Conservation (phyloP, 1,140 invertebrate species). For the Conus betulinus region DNA sequence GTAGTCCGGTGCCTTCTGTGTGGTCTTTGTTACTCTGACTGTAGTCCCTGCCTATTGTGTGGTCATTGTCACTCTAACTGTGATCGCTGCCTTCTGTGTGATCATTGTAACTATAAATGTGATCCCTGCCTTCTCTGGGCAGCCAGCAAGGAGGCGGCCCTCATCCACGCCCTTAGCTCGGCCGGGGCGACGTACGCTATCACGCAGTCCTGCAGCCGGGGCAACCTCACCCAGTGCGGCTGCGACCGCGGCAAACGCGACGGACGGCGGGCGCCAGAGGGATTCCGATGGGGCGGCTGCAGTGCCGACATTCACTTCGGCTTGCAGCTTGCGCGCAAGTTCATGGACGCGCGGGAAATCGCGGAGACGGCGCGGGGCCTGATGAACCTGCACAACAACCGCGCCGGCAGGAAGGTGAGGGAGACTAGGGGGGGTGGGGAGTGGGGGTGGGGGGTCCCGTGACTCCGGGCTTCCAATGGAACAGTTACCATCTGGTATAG, state of each 20-base stretch:
- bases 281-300: constrained; percentile 76
- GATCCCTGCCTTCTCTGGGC: constrained; percentile 44
- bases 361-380: constrained; percentile 84
- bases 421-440: neutral
- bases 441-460: no score
- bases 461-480: no score
- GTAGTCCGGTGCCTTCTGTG: no score
- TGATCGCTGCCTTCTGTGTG: no score
- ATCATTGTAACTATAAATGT: no score
- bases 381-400: constrained; percentile 97
- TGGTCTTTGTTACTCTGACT: no score
- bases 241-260: constrained; percentile 78
- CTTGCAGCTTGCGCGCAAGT: constrained; percentile 77
- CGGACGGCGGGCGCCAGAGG: constrained; percentile 40
- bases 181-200: constrained; percentile 90
- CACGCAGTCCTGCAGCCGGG: constrained; percentile 90
- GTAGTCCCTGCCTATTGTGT: no score
- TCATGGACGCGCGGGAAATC: constrained; percentile 77
- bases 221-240: constrained; percentile 88
- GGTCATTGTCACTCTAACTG: no score
- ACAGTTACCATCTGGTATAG: no score
- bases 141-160: constrained; percentile 80
- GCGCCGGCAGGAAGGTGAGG: constrained; percentile 91
- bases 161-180: constrained; percentile 81
- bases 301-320: constrained; percentile 80